These are phyloP conservation scores for Lasiurus cinereus DNA, from an alignment of 2,113 vertebrate genomes.

Conservation along the genomic window DNA sequence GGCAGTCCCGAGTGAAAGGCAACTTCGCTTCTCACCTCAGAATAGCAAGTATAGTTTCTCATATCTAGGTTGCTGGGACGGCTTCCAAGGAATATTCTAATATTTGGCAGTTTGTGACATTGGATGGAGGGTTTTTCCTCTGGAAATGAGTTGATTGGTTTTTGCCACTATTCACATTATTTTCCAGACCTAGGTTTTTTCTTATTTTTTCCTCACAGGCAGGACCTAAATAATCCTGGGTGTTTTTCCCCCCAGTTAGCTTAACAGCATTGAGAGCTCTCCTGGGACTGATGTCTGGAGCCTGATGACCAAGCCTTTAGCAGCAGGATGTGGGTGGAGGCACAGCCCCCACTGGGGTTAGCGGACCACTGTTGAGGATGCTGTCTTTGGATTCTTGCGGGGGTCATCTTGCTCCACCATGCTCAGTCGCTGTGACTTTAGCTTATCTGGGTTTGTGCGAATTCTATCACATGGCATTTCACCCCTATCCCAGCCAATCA, in stretches of 20 bases:
- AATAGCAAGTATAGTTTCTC: conserved; percentile 62
- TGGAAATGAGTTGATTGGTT: conserved; percentile 4
- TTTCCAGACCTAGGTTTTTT: conserved; percentile 43
- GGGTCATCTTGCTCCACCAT: background rate
- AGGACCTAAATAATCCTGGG: background rate
- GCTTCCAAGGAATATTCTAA: conserved; percentile 53
- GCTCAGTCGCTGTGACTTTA: background rate
- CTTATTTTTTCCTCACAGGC: conserved; percentile 8
- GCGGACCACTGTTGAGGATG: background rate
- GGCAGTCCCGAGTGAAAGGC: conserved; percentile 62
- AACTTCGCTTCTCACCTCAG: conserved; percentile 62
- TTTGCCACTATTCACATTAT: conserved; percentile 36
- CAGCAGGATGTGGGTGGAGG: background rate
- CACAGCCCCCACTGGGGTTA: background rate
- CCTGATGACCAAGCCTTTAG: background rate
- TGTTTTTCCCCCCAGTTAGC: background rate
- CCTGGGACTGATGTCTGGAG: background rate
- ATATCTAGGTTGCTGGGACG: conserved; percentile 72
- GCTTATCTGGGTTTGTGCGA: background rate
- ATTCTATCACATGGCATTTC: background rate
- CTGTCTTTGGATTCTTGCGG: background rate
- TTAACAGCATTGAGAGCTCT: background rate
- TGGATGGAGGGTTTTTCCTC: conserved; percentile 45
- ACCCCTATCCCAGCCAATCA: background rate
- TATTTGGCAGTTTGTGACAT: conserved; percentile 55